Base-by-base conservation (phyloP, 2,113 vertebrate species). In the Aldabrachelys gigantea region DNA sequence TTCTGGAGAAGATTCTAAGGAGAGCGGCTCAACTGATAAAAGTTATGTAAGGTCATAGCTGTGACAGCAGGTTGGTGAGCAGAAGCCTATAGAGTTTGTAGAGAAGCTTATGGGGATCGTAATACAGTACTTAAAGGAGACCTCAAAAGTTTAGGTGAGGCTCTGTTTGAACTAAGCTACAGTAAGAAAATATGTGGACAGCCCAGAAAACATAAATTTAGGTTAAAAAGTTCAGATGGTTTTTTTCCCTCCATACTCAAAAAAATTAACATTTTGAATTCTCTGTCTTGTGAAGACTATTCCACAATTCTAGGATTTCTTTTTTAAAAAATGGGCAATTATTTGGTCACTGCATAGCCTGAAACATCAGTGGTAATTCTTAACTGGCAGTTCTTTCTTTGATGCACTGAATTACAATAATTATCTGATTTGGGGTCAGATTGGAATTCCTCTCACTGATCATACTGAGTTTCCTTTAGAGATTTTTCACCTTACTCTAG, bases 231-330 rank as follows among this genome's bases (percentile, higher is more conserved):
- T 75, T n/a, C 14, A 87, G 25, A 0, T 1, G 38, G 1, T 57
- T 80, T 84, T 92, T 54, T 56, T 12, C 88, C 16, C 89, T 92
- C 87, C 54, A 16, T 1, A 35, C 8, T 84, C 50, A 85, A 84
- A 93, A 11, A 88, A 79, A 52, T 82, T 91, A 84, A 50, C 19
- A 78, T 94, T 82, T 35, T 95, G 47, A 91, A 96, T 93, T 75
- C 6, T 75, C 9, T 82, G 4, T 87, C 87, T 22, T 85, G 12
- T 88, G 62, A 16, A 41, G 2, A 24, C 38, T 38, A 75, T 22
- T 19, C 10, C 69, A 75, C 38, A 75, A 75, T 75, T 75, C 69
- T 75, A 75, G 69, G 38, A 41, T 41, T 41, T 38, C 12, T 59
- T 35, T 65, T 65, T 27, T 27, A 6, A 4, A 62, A 35, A 75